Evolutionary conservation across 2,888 invertebrate species (phyloP), one percentile per base, ranked within the genome.

Genomic region (Lepeophtheirus nordmannii): DNA sequence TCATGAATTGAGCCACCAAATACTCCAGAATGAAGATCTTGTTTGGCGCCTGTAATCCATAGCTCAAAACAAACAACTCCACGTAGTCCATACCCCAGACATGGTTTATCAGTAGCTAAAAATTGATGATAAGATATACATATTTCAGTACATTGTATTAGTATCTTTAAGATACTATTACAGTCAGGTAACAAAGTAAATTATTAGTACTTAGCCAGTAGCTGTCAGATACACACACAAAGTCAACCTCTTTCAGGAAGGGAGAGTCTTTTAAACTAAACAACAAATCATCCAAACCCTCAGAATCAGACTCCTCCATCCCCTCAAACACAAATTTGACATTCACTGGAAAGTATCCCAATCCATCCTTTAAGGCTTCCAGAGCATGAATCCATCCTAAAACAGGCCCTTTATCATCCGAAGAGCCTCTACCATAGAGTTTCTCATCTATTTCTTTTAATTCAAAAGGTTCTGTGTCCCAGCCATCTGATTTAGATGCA

Each of bases 301-400:
- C 87, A 68, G 94, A 96, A 10, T 96, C 96, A 68, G 86, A 87
- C 76, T 98, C 97, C 77, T 97, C 97, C 97, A 98, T 98, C 67
- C 92, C 93, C 80, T 97, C 97, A 74, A 97, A 87, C 11, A 90
- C 82, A 76, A 97, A 94, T 82, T 83, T 83, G 64, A 82, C 77
- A 41, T 46, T 46, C 65, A 83, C 77, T 46, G 82, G 82, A 22
- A 82, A 68, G 3, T 84, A 82, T 71, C 80, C 81, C 14, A 82
- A 83, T 67, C 85, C 76, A 65, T 82, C 82, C 75, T 91, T 83
- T 75, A 82, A 91, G 1, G 87, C 90, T 77, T 94, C 87, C 68
- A 98, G 82, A 11, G 89, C 89, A 79, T 96, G 89, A 64, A 97
- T 78, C 96, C 97, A 97, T 69, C 89, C 91, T 53, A 98, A 79